Evolutionary conservation across 2,888 invertebrate species (phyloP).

Genomic region (Furcula furcula): DNA sequence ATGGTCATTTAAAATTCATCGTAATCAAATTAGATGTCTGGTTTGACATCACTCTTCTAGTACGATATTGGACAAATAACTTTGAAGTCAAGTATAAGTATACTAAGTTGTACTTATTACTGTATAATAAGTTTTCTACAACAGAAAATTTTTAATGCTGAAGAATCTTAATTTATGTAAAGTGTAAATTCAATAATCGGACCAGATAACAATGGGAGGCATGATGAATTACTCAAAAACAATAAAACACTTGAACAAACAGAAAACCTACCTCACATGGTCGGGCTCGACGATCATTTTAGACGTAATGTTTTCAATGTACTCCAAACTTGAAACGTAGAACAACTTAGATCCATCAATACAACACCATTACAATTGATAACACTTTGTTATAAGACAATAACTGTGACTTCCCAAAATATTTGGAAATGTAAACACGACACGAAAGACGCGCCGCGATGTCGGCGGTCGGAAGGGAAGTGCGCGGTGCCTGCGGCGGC

Average conservation of each 20-base stretch:
- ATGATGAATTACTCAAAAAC: slow-evolving; percentile 40
- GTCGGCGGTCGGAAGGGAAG: slow-evolving; percentile 74
- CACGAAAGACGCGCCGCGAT: slow-evolving; percentile 76
- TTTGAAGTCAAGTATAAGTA: not conserved
- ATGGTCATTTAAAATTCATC: not conserved
- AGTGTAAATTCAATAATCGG: slow-evolving; percentile 16
- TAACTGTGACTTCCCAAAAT: slow-evolving; percentile 61
- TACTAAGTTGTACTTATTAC: not conserved
- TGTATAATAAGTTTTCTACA: not conserved
- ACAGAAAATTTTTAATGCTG: slow-evolving; percentile 8
- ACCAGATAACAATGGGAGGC: slow-evolving; percentile 27
- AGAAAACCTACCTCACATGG: slow-evolving; percentile 74
- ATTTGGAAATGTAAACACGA: slow-evolving; percentile 72
- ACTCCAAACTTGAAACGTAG: slow-evolving; percentile 52
- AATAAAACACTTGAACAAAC: slow-evolving; percentile 61
- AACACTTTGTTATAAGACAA: slow-evolving; percentile 58
- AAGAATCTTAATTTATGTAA: slow-evolving; percentile 11
- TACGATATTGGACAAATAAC: not conserved
- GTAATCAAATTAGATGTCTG: not conserved
- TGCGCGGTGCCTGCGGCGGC: slow-evolving; percentile 78
- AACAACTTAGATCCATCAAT: slow-evolving; percentile 69
- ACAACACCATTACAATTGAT: slow-evolving; percentile 55
- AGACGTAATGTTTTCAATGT: slow-evolving; percentile 71
- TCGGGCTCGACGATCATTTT: slow-evolving; percentile 80
- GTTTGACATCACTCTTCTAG: not conserved